Conservation (phyloP, 2,113 vertebrate species). For the Potamarius usumacintae region DNA sequence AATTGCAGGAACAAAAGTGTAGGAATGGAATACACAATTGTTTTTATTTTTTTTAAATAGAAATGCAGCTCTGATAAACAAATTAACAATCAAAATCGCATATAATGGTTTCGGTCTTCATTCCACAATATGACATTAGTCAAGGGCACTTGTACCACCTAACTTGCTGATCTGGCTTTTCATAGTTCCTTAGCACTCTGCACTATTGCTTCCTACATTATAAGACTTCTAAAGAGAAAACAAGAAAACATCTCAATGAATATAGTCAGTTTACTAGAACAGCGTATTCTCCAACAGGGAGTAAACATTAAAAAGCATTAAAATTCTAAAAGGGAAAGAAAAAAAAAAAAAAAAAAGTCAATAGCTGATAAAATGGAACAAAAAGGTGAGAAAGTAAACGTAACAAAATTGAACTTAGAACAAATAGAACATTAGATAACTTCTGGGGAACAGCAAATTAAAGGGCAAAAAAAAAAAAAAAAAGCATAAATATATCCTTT, state of each 20-base stretch:
- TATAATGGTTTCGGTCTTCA: constrained; percentile 37
- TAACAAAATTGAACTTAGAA: neutral
- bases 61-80: constrained; percentile 45
- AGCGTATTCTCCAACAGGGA: constrained; percentile 11
- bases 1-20: neutral
- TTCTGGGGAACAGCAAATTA: neutral
- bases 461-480: neutral
- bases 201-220: constrained; percentile 52
- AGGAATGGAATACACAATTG: constrained; percentile 15
- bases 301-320: neutral
- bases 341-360: neutral
- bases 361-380: constrained; percentile 4
- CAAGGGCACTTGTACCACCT: constrained; percentile 54
- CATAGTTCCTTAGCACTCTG: constrained; percentile 43
- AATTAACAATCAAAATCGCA: constrained; percentile 45
- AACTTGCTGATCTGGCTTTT: constrained; percentile 7
- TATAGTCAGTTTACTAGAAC: constrained; percentile 12
- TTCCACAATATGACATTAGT: constrained; percentile 43
- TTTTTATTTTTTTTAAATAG: constrained; percentile 44
- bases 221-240: constrained; percentile 32
- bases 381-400: neutral
- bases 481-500: constrained; percentile 10
- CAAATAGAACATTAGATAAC: constrained; percentile 14
- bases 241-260: neutral
- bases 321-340: neutral